Percentiles rank a stretch among this genome's conserved stretches.
These are phyloP conservation scores for Nemotelus pantherinus DNA, from an alignment of 2,888 invertebrate genomes.

Conservation along the genomic window DNA sequence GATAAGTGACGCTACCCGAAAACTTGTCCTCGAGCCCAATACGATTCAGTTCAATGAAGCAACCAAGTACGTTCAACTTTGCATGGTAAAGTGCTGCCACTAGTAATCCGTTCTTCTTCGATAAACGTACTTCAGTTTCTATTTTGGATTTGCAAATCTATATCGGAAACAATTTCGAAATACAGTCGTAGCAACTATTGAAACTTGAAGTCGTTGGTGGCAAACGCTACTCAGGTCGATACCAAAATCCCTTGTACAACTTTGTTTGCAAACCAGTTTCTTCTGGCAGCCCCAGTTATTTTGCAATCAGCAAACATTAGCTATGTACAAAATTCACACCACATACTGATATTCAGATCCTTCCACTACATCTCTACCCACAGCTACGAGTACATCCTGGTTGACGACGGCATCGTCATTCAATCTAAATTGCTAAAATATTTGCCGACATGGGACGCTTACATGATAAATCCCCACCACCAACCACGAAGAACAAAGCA, in stretches of 20 bases:
- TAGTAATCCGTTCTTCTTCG: not conserved
- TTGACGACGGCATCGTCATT: constrained; percentile 21
- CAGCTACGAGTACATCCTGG: not conserved
- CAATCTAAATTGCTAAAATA: constrained; percentile 51
- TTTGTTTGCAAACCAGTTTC: no score
- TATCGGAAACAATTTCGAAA: no score
- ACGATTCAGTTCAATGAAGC: constrained; percentile 30
- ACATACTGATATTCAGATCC: constrained; percentile 26
- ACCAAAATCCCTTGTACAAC: no score
- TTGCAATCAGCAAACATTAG: no score
- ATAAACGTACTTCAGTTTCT: not conserved
- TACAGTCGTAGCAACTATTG: no score
- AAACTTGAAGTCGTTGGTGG: no score
- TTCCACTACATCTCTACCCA: constrained; percentile 20
- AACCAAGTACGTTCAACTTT: not conserved
- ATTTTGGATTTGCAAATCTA: no score
- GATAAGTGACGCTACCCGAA: constrained; percentile 1
- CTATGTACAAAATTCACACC: not conserved
- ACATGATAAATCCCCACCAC: constrained; percentile 48
- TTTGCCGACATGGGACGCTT: constrained; percentile 44
- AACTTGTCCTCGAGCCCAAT: constrained; percentile 14
- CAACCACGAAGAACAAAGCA: constrained; percentile 37
- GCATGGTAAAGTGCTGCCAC: not conserved
- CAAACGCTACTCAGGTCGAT: no score
- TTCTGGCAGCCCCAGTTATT: no score